Evolutionary conservation across 2,888 invertebrate species (phyloP), one percentile per base, ranked within the genome.

Genomic region (Eristalinus aeneus): DNA sequence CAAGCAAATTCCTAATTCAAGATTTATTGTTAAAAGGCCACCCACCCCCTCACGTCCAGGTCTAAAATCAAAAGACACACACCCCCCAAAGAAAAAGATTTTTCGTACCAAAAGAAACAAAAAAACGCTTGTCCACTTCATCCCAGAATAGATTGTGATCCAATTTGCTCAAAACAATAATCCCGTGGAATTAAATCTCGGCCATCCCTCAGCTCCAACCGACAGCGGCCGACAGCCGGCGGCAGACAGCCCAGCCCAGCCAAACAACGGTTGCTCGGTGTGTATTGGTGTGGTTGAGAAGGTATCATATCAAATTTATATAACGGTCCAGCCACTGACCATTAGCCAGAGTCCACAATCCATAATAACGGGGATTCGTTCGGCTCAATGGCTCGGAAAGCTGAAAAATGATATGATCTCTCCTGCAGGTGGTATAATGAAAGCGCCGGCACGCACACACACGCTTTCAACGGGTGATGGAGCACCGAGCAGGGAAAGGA

Each of bases 371-470:
- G 27, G 12, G 80, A 80, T 85, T 68, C 56, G 67, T 76, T 80
- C 84, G 58, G 84, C 65, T 80, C 84, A 72, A 39, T 80, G 84
- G 71, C 20, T 85, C 68, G 84, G 84, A 85, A 85, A 80, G 75
- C 84, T 85, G 84, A 85, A 85, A 85, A 76, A 80, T 85, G 84
- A 85, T 85, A 85, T 67, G 61, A 80, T 85, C 84, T 72, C 67
- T 36, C 10, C 34, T 71, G 61, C 77, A 80, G 80, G 84, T 80
- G 75, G 76, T 72, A 58, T 85, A 85, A 80, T 79, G 71, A 80
- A 80, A 79, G 75, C 71, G 60, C 79, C 39, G 23, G 31, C 60
- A 63, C 64, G 46, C 32, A 46, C 46, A 46, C 46, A 46, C 46
- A 16, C 4, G 16, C 46, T 6, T 16, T 16, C 46, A 16, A 1